Evolutionary conservation across 2,113 vertebrate genomes (phyloP), one percentile per base, ranked within the genome.

Genomic region (Nothobranchius kuhntae): DNA sequence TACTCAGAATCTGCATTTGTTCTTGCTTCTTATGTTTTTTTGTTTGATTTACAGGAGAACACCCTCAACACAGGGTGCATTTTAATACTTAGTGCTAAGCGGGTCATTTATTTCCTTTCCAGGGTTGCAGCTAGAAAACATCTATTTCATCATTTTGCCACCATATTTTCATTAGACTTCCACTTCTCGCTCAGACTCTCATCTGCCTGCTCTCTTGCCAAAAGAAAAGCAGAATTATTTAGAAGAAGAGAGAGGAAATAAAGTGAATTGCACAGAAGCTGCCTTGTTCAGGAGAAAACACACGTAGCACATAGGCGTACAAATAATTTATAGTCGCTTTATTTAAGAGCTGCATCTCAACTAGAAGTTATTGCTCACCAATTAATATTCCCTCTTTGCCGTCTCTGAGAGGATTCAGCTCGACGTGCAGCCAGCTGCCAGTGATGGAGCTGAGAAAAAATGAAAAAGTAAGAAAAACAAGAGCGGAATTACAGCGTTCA

Each of bases 301-400:
- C 79, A 61, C 55, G 75, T 74, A 72, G 65, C 52, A 51, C 87
- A 79, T 89, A 84, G 75, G 78, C 85, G 72, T 81, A 86, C 86
- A 87, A 88, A 91, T 91, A 84, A 91, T 92, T 89, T 83, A 87
- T 86, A 75, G 84, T 70, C 15, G 13, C 84, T 84, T 86, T 73
- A 83, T 87, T 87, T 82, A 82, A 73, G 71, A 77, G 71, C 84
- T 4, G 30, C 30, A 1, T 80, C 73, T 83, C 83, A 90, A 86
- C 75, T 77, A 86, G 73, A 72, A 83, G 81, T 78, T 73, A 81
- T 86, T 63, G 78, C 81, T 78, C 65, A 74, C 87, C 91, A 92
- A 92, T 93, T 92, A 93, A 89, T 88, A 87, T 85, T 86, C 81
- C 75, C 86, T 81, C 80, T 88, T 76, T 88, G 86, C 82, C 86